These are phyloP conservation scores for Drosophila greeni DNA, from an alignment of 2,888 invertebrate species.

Conservation along the genomic window DNA sequence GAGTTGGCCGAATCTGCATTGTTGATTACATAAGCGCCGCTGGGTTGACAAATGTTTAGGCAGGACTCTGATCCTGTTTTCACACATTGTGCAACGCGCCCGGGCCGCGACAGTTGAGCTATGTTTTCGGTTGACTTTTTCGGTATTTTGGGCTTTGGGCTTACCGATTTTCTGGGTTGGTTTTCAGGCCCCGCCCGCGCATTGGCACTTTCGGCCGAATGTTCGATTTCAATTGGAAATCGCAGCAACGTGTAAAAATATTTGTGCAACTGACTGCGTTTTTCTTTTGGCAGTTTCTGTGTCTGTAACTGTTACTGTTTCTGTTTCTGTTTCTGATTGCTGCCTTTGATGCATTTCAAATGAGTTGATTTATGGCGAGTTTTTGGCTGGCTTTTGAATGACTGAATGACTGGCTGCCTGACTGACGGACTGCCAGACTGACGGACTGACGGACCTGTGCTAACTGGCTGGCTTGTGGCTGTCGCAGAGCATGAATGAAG, in stretches of 20 bases:
- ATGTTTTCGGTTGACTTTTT: constrained; percentile 5
- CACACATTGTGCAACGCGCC: constrained; percentile 70
- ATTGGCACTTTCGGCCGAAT: constrained; percentile 53
- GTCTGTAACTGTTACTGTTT: constrained; percentile 50
- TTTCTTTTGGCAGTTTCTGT: constrained; percentile 37
- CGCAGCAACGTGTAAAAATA: constrained; percentile 67
- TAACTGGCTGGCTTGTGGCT: constrained; percentile 49
- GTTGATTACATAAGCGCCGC: constrained; percentile 64
- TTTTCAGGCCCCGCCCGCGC: constrained; percentile 62
- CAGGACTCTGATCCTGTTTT: constrained; percentile 71
- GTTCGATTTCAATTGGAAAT: constrained; percentile 62
- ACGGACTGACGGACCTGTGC: constrained; percentile 36
- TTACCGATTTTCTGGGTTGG: constrained; percentile 10
- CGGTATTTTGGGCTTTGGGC: constrained; percentile 5
- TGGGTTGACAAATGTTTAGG: constrained; percentile 66
- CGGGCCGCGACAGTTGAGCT: constrained; percentile 28
- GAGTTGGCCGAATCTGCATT: constrained; percentile 41
- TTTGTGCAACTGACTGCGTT: constrained; percentile 69
- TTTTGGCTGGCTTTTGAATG: constrained; percentile 65
- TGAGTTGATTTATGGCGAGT: constrained; percentile 73
- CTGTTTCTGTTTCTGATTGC: constrained; percentile 72
- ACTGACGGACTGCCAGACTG: constrained; percentile 33
- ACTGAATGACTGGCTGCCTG: constrained; percentile 49
- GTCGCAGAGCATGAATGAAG: constrained; percentile 69
- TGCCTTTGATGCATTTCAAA: constrained; percentile 75